phyloP scores from a whole-genome alignment of 2,888 invertebrate genomes.

The Cerceris ruficornis region DNA sequence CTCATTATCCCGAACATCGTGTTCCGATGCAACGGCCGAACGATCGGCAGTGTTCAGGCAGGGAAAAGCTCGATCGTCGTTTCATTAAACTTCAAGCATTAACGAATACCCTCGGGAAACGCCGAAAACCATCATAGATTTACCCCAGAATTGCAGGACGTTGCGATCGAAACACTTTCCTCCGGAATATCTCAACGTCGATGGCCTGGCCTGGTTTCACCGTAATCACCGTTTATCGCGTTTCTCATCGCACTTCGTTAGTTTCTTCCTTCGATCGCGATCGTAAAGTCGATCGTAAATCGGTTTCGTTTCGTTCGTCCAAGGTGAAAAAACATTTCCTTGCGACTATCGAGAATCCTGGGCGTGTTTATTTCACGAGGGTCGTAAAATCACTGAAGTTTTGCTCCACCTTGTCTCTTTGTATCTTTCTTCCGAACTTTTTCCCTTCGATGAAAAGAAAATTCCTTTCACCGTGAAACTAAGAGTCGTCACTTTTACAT shows the following conservation, averaged over 20 bases:
- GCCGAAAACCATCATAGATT: neutral
- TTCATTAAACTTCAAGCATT: slow-evolving; percentile 8
- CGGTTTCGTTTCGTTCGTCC: neutral
- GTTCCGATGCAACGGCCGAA: neutral
- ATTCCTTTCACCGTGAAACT: too few relatives aligned
- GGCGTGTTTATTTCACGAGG: too few relatives aligned
- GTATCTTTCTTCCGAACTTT: too few relatives aligned
- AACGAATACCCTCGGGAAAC: neutral
- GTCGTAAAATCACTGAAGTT: too few relatives aligned
- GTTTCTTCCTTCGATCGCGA: neutral
- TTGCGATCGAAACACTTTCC: neutral
- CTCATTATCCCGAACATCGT: slow-evolving; percentile 36
- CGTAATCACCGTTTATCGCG: neutral
- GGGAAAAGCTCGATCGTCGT: slow-evolving; percentile 2
- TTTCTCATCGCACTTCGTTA: slow-evolving; percentile 2
- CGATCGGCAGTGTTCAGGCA: neutral
- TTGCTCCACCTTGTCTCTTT: too few relatives aligned
- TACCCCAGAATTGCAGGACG: neutral
- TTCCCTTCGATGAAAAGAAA: too few relatives aligned
- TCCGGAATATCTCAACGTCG: neutral
- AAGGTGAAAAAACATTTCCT: too few relatives aligned
- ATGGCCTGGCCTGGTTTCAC: neutral
- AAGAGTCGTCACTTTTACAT: too few relatives aligned
- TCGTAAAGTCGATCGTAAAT: neutral
- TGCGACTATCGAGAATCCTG: too few relatives aligned